Evolutionary conservation across 2,797 vertebrate species (phyloP).

Genomic region (Trachurus trachurus): DNA sequence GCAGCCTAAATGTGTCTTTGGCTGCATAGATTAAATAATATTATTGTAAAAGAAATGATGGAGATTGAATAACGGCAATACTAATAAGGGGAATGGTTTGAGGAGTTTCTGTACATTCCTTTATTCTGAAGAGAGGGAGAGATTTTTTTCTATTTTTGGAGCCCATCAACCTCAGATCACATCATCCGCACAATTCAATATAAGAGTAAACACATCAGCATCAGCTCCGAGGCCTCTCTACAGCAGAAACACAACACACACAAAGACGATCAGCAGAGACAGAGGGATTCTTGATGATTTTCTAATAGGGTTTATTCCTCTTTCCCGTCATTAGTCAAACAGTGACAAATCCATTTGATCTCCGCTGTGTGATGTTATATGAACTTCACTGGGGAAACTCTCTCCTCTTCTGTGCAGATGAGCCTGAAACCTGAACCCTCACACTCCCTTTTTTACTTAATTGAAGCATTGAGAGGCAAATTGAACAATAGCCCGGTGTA

Average conservation of each 20-base stretch:
- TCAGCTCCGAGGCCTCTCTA: constrained; percentile 68
- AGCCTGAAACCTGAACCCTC: constrained; percentile 78
- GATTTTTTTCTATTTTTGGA: constrained; percentile 64
- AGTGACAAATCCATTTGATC: constrained; percentile 81
- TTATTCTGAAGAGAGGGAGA: constrained; percentile 58
- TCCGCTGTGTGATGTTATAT: constrained; percentile 78
- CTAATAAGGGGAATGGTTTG: constrained; percentile 70
- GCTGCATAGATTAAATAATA: constrained; percentile 64
- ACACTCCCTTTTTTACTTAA: constrained; percentile 72
- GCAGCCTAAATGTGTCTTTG: constrained; percentile 48
- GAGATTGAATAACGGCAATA: constrained; percentile 76
- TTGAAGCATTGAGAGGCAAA: constrained; percentile 83
- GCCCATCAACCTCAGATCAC: constrained; percentile 71
- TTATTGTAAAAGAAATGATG: constrained; percentile 55
- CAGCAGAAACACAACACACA: constrained; percentile 66
- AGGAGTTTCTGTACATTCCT: constrained; percentile 71
- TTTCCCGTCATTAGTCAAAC: constrained; percentile 82
- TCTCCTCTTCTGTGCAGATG: constrained; percentile 68
- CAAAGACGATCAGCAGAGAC: constrained; percentile 66
- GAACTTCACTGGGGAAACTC: constrained; percentile 80
- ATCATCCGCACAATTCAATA: constrained; percentile 72
- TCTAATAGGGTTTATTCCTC: constrained; percentile 82
- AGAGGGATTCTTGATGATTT: constrained; percentile 79
- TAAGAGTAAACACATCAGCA: constrained; percentile 69
- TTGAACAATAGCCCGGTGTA: constrained; percentile 85